phyloP scores from a whole-genome alignment of 1,140 invertebrate species.

The Wiebesia pumilae region DNA sequence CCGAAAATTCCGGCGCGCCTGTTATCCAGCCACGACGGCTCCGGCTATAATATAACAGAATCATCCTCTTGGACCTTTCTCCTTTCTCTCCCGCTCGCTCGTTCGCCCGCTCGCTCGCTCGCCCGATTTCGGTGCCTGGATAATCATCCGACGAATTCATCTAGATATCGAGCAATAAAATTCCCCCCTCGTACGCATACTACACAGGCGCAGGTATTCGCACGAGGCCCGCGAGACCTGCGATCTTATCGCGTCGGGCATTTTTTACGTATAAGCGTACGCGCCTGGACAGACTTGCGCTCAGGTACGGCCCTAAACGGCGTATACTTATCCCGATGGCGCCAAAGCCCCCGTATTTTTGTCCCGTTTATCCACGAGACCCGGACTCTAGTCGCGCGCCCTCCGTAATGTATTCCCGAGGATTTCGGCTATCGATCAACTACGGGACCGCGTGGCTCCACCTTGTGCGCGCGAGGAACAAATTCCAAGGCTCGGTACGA shows the following conservation, averaged over 20 bases:
- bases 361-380: neutral
- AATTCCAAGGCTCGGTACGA: too few relatives aligned
- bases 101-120: neutral
- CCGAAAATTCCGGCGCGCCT: slow-evolving; percentile 57
- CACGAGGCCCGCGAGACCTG: neutral
- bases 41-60: slow-evolving; percentile 67
- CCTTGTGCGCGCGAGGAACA: neutral
- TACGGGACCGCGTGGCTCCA: too few relatives aligned
- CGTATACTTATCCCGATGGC: slow-evolving; percentile 56
- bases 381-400: neutral
- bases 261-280: slow-evolving; percentile 55
- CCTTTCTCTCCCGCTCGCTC: neutral
- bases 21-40: neutral
- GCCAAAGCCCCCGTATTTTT: slow-evolving; percentile 58
- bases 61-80: slow-evolving; percentile 58
- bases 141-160: slow-evolving; percentile 72
- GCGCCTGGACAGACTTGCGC: slow-evolving; percentile 55
- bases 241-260: slow-evolving; percentile 66
- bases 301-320: neutral
- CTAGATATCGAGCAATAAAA: slow-evolving; percentile 74
- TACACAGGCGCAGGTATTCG: neutral
- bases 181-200: slow-evolving; percentile 51
- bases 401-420: slow-evolving; percentile 19
- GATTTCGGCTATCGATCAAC: slow-evolving; percentile 47
- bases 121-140: slow-evolving; percentile 50